Evolutionary conservation across 2,797 vertebrate genomes (phyloP), one percentile per base, ranked within the genome.

Genomic region (Pantherophis vulpinus): DNA sequence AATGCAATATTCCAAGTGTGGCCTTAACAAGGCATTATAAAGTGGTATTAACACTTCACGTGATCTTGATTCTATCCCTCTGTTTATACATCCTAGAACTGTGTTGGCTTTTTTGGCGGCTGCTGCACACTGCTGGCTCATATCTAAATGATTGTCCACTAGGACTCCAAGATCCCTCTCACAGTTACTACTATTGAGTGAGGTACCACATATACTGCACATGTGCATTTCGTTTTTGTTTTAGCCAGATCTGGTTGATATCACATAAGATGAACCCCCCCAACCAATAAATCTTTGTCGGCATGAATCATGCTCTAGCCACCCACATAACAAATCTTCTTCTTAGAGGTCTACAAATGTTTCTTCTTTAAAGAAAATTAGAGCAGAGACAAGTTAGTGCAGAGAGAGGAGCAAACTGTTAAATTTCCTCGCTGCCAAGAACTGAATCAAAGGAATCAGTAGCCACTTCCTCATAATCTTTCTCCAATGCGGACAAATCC

Each of bases 401-500:
- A 58, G 83, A 79, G 60, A 88, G 60, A 93, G 90, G 93, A 91
- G 93, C 93, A 94, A 93, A 29, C 10, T 89, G 60, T 95, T 97
- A 97, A 95, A 92, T 95, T 93, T 97, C 96, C 88, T 97, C 96
- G 91, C 94, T 95, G 60, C 96, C 96, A 14, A 96, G 95, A 92
- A 97, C 94, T 59, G 97, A 97, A 90, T 97, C 97, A 95, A 97
- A 97, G 0, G 96, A 97, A 94, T 97, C 92, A 42, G 98, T 98
- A 93, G 98, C 98, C n/a, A 99, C 98, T 94, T 99, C 98, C 96
- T 99, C 99, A 90, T 99, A 99, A 97, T 99, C 99, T 95, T 99
- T 99, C 97, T 99, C 99, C 97, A 99, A 96, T 25, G 98, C 98
- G 25, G 98, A 98, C 97, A 99, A 98, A n/a, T 99, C 98, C 86